A percentile compares a stretch with the other conserved stretches of the same genome.
Conservation (phyloP, 2,113 vertebrate genomes). For the Psittacara wagleri region DNA sequence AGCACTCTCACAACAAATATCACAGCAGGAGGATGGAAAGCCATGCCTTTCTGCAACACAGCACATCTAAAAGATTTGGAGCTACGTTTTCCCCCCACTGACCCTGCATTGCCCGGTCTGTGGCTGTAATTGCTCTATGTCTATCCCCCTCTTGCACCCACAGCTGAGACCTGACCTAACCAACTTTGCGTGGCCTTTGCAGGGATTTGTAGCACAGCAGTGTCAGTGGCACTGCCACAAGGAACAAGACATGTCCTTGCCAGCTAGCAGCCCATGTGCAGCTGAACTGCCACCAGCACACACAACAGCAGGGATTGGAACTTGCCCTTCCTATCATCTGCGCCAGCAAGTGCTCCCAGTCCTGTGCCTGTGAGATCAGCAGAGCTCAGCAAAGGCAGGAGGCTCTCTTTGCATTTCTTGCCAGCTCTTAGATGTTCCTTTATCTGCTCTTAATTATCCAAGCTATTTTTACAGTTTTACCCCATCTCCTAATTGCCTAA, state of each 20-base stretch:
- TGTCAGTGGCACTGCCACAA: fast-evolving
- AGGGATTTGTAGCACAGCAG: neutral
- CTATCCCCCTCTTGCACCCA: neutral
- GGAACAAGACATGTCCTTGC: fast-evolving
- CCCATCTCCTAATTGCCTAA: constrained; percentile 29
- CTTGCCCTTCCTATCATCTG: neutral
- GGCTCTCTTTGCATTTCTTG: neutral
- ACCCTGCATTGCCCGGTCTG: neutral
- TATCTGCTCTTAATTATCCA: constrained; percentile 43
- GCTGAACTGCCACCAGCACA: neutral
- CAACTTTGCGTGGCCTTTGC: fast-evolving
- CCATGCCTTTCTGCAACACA: neutral
- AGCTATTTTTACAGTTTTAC: constrained; percentile 36
- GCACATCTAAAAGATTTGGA: neutral
- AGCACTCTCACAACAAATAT: fast-evolving
- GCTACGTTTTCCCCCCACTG: fast-evolving
- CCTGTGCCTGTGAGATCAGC: fast-evolving
- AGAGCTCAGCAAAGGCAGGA: neutral
- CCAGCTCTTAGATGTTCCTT: neutral
- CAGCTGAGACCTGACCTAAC: neutral
- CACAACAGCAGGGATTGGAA: fast-evolving
- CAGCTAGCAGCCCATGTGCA: neutral
- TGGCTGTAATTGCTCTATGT: neutral
- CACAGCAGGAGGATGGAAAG: neutral
- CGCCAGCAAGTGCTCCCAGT: fast-evolving